Evolutionary conservation across 37 sponge, comb jelly and placozoan species (phyloP).

Genomic region (Corticium candelabrum): DNA sequence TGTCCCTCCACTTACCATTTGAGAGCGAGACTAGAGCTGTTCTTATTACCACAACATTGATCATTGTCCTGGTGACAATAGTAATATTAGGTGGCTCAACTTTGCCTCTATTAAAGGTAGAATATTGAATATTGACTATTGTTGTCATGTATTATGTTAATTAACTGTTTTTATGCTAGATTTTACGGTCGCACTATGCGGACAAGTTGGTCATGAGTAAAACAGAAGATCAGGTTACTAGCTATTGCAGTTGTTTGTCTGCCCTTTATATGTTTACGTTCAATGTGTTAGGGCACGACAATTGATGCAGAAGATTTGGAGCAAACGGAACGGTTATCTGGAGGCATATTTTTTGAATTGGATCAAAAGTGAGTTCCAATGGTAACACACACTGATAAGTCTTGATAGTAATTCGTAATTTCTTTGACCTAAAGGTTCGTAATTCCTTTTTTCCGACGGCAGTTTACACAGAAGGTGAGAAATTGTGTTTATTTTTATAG

Average conservation of each 20-base stretch:
- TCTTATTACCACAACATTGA: constrained; percentile 76
- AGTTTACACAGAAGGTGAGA: too few relatives aligned
- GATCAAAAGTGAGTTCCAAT: neutral
- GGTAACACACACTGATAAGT: too few relatives aligned
- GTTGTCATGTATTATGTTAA: too few relatives aligned
- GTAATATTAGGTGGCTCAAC: constrained; percentile 73
- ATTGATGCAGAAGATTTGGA: neutral
- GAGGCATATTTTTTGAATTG: neutral
- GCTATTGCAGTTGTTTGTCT: neutral
- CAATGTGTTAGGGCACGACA: too few relatives aligned
- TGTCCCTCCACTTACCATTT: constrained; percentile 62
- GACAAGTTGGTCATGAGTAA: constrained; percentile 43
- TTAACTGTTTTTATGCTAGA: too few relatives aligned
- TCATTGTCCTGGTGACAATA: constrained; percentile 90
- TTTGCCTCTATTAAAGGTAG: constrained; percentile 71
- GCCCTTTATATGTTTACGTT: too few relatives aligned
- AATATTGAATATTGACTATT: too few relatives aligned
- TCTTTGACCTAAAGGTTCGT: too few relatives aligned
- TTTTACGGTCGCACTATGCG: neutral
- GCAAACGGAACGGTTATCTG: neutral
- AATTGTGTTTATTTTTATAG: too few relatives aligned
- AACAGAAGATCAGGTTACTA: constrained; percentile 59
- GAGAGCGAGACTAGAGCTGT: constrained; percentile 15
- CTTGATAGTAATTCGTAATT: too few relatives aligned
- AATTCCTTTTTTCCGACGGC: too few relatives aligned